These are phyloP conservation scores for Hypercompe scribonia DNA, from an alignment of 2,888 invertebrate genomes.

Conservation along the genomic window DNA sequence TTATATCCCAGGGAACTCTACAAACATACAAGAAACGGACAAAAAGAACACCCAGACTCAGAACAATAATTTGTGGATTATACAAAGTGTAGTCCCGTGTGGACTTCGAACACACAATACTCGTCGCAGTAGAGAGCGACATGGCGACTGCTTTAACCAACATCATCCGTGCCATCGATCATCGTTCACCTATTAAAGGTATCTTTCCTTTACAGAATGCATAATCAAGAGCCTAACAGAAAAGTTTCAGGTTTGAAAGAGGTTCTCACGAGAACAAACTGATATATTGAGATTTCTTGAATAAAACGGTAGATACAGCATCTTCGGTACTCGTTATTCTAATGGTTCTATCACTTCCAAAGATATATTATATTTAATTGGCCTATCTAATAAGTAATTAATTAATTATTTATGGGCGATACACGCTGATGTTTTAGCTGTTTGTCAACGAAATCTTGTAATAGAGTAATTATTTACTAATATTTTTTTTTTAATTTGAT, in stretches of 20 bases:
- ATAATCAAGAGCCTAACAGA: background rate
- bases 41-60: no score
- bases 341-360: constrained; percentile 4
- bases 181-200: no score
- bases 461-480: background rate
- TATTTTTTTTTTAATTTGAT: background rate
- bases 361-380: constrained; percentile 1
- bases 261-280: constrained; percentile 4
- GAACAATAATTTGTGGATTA: no score
- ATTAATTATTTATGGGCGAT: constrained; percentile 7
- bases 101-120: no score
- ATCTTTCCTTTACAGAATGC: background rate
- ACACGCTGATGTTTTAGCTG: no score
- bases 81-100: no score
- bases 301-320: constrained; percentile 6
- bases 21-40: no score
- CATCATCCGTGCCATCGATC: no score
- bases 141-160: no score
- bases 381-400: constrained; percentile 2
- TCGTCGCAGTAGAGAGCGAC: no score
- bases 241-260: background rate
- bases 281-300: background rate
- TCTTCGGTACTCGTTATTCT: constrained; percentile 2
- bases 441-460: background rate
- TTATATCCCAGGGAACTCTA: no score